phyloP scores from a whole-genome alignment of 2,113 vertebrate species.

The Poicephalus meyeri region DNA sequence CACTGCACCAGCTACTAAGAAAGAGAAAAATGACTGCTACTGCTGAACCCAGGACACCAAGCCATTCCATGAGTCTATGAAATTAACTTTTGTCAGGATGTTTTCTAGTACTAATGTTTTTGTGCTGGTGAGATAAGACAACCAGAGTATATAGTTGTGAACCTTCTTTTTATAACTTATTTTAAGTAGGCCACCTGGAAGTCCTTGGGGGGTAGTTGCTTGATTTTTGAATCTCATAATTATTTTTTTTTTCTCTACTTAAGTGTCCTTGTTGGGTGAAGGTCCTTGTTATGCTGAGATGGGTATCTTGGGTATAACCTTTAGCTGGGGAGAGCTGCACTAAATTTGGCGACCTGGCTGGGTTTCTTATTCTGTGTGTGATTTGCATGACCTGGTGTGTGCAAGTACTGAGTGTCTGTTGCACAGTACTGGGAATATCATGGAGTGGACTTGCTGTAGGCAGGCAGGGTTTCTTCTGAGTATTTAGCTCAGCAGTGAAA shows the following conservation, averaged over 20 bases:
- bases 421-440: neutral
- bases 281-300: neutral
- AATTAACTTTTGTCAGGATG: neutral
- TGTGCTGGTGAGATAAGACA: neutral
- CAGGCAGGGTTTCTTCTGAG: neutral
- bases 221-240: neutral
- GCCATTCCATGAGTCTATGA: neutral
- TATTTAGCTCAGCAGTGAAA: neutral
- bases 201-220: neutral
- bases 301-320: neutral
- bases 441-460: neutral
- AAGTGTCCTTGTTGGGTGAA: neutral
- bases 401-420: accelerated
- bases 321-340: neutral
- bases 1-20: no score
- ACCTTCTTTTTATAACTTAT: neutral
- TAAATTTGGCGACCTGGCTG: neutral
- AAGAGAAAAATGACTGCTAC: no score
- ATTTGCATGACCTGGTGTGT: neutral
- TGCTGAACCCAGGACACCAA: no score
- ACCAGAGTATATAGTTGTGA: neutral
- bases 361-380: neutral
- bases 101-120: neutral
- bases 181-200: neutral
- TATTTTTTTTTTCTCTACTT: neutral